Evolutionary conservation across 2,797 vertebrate species (phyloP).

Genomic region (Amblyraja radiata): DNA sequence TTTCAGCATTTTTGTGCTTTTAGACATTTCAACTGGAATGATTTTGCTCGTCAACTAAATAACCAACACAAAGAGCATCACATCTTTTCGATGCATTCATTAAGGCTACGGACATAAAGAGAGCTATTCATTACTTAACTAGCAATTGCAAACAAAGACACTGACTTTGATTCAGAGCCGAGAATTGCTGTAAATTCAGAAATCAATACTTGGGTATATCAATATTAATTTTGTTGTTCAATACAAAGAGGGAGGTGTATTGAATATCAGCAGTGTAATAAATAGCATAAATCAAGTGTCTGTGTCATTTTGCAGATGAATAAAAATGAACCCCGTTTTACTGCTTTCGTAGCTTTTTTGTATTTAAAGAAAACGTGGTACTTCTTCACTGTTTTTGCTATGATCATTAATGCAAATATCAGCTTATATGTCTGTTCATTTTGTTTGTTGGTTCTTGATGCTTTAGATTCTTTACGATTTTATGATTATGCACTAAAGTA

Average conservation of each 20-base stretch:
- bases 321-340: not conserved
- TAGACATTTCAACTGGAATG: not conserved
- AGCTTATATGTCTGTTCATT: not conserved
- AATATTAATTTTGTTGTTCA: constrained; percentile 72
- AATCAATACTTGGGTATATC: constrained; percentile 69
- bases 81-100: constrained; percentile 5
- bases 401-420: not conserved
- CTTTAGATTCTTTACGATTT: not conserved
- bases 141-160: constrained; percentile 40
- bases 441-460: not conserved
- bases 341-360: not conserved
- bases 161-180: constrained; percentile 62
- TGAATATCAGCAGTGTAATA: constrained; percentile 68
- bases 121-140: constrained; percentile 34
- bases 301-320: constrained; percentile 52
- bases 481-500: not conserved
- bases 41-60: not conserved
- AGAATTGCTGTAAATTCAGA: constrained; percentile 63
- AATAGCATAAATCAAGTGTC: constrained; percentile 67
- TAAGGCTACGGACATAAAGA: constrained; percentile 7
- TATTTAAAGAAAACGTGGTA: not conserved
- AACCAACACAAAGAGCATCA: not conserved
- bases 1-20: not conserved
- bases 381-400: not conserved
- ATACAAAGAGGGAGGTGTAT: constrained; percentile 70